Conservation (phyloP, 2,797 vertebrate genomes). For the Peromyscus eremicus region DNA sequence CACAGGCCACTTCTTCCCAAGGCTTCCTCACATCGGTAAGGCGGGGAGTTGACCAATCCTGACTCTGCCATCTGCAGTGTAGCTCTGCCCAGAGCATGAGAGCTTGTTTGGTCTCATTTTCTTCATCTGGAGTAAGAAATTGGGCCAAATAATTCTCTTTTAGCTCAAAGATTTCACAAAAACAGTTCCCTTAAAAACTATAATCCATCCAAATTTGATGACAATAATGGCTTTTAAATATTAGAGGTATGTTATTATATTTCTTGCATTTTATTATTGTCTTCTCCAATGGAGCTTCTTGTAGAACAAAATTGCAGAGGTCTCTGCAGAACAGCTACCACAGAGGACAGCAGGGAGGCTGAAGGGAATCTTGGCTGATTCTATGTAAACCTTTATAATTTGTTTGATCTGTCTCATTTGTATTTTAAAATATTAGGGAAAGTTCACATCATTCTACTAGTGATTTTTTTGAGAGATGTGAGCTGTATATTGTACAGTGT, state of each 20-base stretch:
- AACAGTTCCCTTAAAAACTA: conserved; percentile 4
- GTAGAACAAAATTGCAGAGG: background rate
- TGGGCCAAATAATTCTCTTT: background rate
- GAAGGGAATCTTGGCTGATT: background rate
- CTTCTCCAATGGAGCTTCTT: background rate
- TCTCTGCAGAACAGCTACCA: background rate
- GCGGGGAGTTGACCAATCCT: background rate
- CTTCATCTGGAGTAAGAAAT: background rate
- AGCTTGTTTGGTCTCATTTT: background rate
- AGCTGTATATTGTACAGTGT: background rate
- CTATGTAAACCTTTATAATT: background rate
- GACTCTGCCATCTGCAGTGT: rapidly evolving
- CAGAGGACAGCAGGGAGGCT: background rate
- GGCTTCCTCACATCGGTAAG: background rate
- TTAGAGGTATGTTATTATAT: background rate
- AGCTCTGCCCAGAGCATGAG: background rate
- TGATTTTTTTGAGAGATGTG: background rate
- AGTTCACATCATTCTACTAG: background rate
- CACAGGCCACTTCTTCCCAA: background rate
- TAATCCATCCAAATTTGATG: background rate
- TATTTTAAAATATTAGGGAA: conserved; percentile 33
- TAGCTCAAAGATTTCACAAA: background rate
- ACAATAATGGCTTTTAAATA: conserved; percentile 24
- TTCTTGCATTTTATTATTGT: conserved; percentile 22
- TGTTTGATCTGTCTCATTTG: background rate